A percentile compares a stretch with the other conserved stretches of the same genome.
phyloP scores from a whole-genome alignment of 1,140 invertebrate genomes.

The Harpegnathos saltator region DNA sequence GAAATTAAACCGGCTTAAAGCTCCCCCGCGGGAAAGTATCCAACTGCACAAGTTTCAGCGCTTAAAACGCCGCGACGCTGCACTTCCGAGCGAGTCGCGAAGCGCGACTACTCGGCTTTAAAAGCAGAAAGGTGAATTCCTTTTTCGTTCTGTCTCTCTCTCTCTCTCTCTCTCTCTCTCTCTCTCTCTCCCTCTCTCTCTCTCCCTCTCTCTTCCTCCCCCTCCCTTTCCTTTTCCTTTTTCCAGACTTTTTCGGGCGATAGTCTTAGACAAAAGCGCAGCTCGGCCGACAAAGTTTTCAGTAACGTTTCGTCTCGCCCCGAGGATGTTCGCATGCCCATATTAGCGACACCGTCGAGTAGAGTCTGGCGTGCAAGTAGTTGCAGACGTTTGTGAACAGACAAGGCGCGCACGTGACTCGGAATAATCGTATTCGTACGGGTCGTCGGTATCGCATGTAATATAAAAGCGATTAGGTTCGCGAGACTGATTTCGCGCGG shows the following conservation, averaged over 20 bases:
- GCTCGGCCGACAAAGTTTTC: slow-evolving; percentile 1
- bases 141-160: too few species aligned
- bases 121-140: slow-evolving; percentile 26
- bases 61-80: slow-evolving; percentile 50
- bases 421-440: background rate
- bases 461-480: background rate
- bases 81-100: slow-evolving; percentile 23
- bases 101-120: slow-evolving; percentile 50
- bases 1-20: slow-evolving; percentile 54
- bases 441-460: too few species aligned
- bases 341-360: too few species aligned
- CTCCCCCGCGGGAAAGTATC: slow-evolving; percentile 39
- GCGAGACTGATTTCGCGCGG: background rate
- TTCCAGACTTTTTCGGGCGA: slow-evolving; percentile 42
- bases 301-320: slow-evolving; percentile 8
- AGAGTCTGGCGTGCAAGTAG: background rate
- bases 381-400: background rate
- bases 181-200: too few species aligned
- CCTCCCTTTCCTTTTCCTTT: slow-evolving; percentile 1
- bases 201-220: too few species aligned
- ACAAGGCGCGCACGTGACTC: background rate
- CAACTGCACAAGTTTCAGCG: slow-evolving; percentile 44
- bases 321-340: background rate
- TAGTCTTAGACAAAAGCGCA: slow-evolving; percentile 49
- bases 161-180: too few species aligned